Conservation (phyloP, 2,888 invertebrate species). For the Lissonota sp. region DNA sequence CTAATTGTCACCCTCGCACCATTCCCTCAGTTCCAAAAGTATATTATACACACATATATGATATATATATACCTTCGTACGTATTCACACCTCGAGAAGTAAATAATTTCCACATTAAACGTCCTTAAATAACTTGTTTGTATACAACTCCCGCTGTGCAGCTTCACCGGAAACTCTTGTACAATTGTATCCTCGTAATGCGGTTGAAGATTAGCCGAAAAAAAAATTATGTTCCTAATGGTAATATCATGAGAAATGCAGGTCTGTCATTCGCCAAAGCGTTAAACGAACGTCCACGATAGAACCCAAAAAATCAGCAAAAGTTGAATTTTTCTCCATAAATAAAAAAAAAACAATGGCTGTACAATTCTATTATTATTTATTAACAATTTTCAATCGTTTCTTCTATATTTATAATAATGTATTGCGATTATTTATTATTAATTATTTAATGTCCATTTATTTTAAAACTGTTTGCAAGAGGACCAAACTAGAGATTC, state of each 20-base stretch:
- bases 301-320: no score
- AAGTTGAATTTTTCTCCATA: no score
- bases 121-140: slow-evolving; percentile 81
- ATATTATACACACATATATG: no score
- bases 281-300: not conserved
- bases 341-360: no score
- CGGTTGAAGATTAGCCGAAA: no score
- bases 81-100: slow-evolving; percentile 46
- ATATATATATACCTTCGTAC: not conserved
- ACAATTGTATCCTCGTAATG: slow-evolving; percentile 19
- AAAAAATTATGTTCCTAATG: not conserved
- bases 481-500: no score
- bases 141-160: slow-evolving; percentile 75
- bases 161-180: slow-evolving; percentile 67
- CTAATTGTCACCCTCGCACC: slow-evolving; percentile 78
- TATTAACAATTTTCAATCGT: no score
- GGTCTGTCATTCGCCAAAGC: not conserved
- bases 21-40: slow-evolving; percentile 32
- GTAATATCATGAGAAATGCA: slow-evolving; percentile 5
- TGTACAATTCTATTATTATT: no score
- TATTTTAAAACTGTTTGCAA: no score
- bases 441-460: no score
- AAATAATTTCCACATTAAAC: slow-evolving; percentile 81
- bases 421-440: no score
- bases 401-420: no score